These are phyloP conservation scores for Sebastes cheni DNA, from an alignment of 2,797 vertebrate species.

Conservation along the genomic window DNA sequence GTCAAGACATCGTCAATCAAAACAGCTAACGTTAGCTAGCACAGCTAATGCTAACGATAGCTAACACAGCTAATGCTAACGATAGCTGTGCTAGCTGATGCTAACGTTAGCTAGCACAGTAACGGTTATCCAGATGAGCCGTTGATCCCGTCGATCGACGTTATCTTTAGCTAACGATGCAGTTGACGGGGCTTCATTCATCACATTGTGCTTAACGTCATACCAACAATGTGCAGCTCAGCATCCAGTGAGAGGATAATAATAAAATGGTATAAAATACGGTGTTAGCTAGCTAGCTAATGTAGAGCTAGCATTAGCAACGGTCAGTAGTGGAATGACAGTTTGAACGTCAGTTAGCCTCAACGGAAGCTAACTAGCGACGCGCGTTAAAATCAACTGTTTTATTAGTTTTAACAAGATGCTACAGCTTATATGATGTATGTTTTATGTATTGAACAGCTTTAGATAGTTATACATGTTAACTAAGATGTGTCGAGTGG, in stretches of 20 bases:
- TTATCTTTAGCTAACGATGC: neutral
- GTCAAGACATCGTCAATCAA: constrained; percentile 35
- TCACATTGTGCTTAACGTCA: accelerated
- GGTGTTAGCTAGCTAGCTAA: neutral
- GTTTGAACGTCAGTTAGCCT: constrained; percentile 43
- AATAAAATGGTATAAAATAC: neutral
- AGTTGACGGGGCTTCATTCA: neutral
- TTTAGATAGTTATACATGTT: accelerated
- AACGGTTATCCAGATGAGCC: neutral
- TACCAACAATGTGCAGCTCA: accelerated
- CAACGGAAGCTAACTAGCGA: neutral
- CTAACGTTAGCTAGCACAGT: neutral
- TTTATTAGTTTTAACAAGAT: accelerated
- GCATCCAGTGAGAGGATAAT: accelerated
- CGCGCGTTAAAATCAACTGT: neutral
- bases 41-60: too few species aligned
- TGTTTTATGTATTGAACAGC: accelerated
- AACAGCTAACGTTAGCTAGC: neutral
- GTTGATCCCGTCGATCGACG: neutral
- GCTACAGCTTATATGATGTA: accelerated
- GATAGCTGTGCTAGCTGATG: too few species aligned
- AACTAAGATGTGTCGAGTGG: neutral
- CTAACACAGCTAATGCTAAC: neutral
- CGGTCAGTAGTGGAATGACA: constrained; percentile 60
- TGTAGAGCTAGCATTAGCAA: constrained; percentile 8